Base-by-base conservation (phyloP, 2,797 vertebrate genomes). In the Enoplosus armatus region DNA sequence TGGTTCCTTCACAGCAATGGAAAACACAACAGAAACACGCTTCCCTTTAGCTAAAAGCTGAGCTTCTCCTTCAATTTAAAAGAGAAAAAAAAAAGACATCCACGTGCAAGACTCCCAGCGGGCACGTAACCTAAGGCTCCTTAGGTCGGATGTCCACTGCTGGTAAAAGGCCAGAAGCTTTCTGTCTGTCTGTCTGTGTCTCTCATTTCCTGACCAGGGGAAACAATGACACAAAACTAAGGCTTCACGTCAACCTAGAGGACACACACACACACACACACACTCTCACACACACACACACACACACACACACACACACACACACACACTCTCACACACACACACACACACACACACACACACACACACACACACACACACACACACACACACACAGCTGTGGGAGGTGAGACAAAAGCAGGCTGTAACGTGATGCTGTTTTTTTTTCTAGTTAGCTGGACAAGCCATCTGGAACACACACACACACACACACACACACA, bases 371-470 rank as follows among this genome's bases (percentile, higher is more conserved):
- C n/a, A 33, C 33, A 33, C 33, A 33, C 33, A 33, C 29, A 31
- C 29, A 31, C 77, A 51, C 72, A 66, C 61, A 72, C 53, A 81
- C 61, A 64, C 80, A 64, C 54, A 48, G 76, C 79, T 74, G 84
- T 72, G 83, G 77, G 90, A 90, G 86, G 88, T 70, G 75, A 92
- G 76, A 94, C 91, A 93, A 93, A 90, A 80, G 82, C 73, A 78
- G 72, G 76, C 69, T 92, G 93, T 90, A 94, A 94, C 8, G 37
- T 90, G 92, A 94, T 79, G 80, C 93, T 82, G 84, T 63, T 72
- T 88, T 80, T 71, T 63, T 65, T 39, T 35, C 53, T 18, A 62
- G 69, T 62, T 75, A 62, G 64, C 80, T 55, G 72, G 83, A 86
- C 80, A 56, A 82, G 87, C 90, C 91, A 93, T 88, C 91, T 93